Conservation (phyloP, 2,888 invertebrate genomes). For the Acanthosepion pharaonis region DNA sequence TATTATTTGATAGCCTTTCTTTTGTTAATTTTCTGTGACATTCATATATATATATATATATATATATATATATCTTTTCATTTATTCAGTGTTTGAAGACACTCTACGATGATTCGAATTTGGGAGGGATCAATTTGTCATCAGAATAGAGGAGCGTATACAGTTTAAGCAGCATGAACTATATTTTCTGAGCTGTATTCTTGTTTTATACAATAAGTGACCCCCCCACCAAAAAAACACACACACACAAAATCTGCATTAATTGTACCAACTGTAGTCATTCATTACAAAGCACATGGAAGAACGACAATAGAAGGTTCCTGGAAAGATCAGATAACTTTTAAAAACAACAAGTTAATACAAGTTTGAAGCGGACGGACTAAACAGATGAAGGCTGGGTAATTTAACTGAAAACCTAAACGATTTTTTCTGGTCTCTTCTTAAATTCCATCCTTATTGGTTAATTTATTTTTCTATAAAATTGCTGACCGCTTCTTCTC, state of each 20-base stretch:
- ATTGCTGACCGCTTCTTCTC: not conserved
- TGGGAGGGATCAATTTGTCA: not conserved
- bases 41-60: not conserved
- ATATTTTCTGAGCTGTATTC: too few species aligned
- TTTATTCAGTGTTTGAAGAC: not conserved
- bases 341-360: not conserved
- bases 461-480: not conserved
- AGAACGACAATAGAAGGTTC: not conserved
- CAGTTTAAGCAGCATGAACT: not conserved
- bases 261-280: not conserved
- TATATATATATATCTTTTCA: not conserved
- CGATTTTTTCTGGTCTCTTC: not conserved
- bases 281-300: not conserved
- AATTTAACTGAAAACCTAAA: not conserved
- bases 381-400: not conserved
- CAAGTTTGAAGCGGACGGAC: not conserved
- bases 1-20: not conserved
- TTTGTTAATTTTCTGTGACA: not conserved
- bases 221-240: too few species aligned
- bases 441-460: not conserved
- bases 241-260: not conserved
- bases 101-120: not conserved
- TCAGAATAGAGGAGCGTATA: not conserved
- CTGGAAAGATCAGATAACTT: not conserved
- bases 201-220: too few species aligned